Evolutionary conservation across 2,888 invertebrate genomes (phyloP), one percentile per base, ranked within the genome.

Genomic region (Geotrupes spiniger): DNA sequence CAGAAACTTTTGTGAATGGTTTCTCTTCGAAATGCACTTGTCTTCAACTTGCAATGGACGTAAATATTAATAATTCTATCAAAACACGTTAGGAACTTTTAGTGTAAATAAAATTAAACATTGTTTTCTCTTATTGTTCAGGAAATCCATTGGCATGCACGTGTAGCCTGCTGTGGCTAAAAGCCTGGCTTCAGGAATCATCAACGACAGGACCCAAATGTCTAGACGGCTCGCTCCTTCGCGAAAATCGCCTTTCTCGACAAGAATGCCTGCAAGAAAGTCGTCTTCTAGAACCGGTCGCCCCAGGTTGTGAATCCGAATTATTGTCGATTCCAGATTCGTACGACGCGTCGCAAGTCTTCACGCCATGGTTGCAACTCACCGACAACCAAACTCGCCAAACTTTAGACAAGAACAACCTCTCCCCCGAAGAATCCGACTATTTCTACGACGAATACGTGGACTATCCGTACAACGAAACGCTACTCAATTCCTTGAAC

Each of bases 91-190:
- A n/a, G n/a, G n/a, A n/a, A n/a, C n/a, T n/a, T n/a, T n/a, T n/a
- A n/a, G n/a, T n/a, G n/a, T n/a, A n/a, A n/a, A n/a, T n/a, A n/a
- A n/a, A n/a, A n/a, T n/a, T n/a, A n/a, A n/a, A n/a, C n/a, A n/a
- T n/a, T n/a, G n/a, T n/a, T n/a, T n/a, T n/a, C n/a, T n/a, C n/a
- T n/a, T n/a, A n/a, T n/a, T n/a, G n/a, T n/a, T n/a, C 21, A 90
- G 91, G 88, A 25, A 93, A 92, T 74, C 92, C 92, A 1, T 74
- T 93, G 52, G 77, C 81, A 14, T 92, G 92, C 67, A 84, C 88
- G 39, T 92, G 92, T 65, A 84, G 83, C 53, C 79, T 90, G 69
- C 77, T 89, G 43, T 92, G 92, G 92, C 73, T 92, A 1, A 82
- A 89, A 59, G 85, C 84, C 2, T 92, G 91, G 91, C 72, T 91